These are phyloP conservation scores for Chlorodrepanis virens DNA, from an alignment of 2,113 vertebrate species.

Conservation along the genomic window DNA sequence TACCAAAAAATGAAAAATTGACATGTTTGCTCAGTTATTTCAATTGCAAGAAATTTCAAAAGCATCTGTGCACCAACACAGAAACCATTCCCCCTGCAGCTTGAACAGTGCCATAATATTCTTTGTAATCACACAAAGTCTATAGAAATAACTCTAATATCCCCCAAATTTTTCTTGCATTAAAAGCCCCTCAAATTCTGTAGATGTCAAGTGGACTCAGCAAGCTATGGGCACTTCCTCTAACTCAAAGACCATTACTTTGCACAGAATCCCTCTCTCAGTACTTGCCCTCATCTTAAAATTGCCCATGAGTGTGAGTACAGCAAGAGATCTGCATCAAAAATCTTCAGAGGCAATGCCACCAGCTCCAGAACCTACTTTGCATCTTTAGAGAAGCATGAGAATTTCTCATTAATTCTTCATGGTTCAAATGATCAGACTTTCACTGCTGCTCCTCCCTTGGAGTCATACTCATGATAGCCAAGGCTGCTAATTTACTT, in stretches of 20 bases:
- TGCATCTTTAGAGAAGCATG: neutral
- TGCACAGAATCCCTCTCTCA: neutral
- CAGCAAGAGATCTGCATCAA: neutral
- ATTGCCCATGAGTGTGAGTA: neutral
- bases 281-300: neutral
- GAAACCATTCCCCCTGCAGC: neutral
- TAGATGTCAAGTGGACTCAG: neutral
- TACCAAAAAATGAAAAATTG: neutral
- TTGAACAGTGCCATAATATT: neutral
- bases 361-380: neutral
- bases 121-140: neutral
- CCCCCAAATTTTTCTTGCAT: neutral
- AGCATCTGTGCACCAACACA: neutral
- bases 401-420: neutral
- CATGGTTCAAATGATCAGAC: neutral
- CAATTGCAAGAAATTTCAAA: neutral
- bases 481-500: neutral
- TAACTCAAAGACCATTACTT: neutral
- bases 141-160: neutral
- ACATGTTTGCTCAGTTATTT: neutral
- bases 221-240: neutral
- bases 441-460: neutral
- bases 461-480: accelerated
- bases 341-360: neutral
- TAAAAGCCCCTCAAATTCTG: neutral